phyloP scores from a whole-genome alignment of 2,888 invertebrate genomes.

The Aethes cnicana region DNA sequence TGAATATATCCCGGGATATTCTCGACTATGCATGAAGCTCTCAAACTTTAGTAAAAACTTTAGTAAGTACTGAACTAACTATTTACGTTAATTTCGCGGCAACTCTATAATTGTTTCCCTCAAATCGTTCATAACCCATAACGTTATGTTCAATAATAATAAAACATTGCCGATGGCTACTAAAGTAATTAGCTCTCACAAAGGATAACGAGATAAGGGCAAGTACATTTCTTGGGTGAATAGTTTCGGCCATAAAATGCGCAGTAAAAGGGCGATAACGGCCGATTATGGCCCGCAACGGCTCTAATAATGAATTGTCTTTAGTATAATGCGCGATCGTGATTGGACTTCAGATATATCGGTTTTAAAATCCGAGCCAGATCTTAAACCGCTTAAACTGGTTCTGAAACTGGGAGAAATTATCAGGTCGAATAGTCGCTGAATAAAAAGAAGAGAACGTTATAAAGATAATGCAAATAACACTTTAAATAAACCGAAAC shows the following conservation, averaged over 20 bases:
- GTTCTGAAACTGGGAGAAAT: not conserved
- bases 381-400: not conserved
- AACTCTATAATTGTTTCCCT: no score
- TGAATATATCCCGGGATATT: no score
- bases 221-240: conserved; percentile 74
- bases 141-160: conserved; percentile 17
- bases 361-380: conserved; percentile 1
- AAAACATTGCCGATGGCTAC: conserved; percentile 24
- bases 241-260: conserved; percentile 80
- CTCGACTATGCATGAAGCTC: no score
- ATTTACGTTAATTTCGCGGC: no score
- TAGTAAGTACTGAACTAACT: no score
- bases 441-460: no score
- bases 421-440: no score
- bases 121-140: not conserved
- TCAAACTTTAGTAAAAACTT: no score
- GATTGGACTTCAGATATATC: conserved; percentile 49
- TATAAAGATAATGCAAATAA: no score
- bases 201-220: conserved; percentile 64
- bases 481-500: no score
- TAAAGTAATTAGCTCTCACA: conserved; percentile 64
- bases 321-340: conserved; percentile 74
- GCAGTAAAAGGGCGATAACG: conserved; percentile 83
- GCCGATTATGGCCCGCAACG: conserved; percentile 77
- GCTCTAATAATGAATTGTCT: conserved; percentile 82